Percentiles rank a stretch among this genome's conserved stretches.
Conservation (phyloP, 2,113 vertebrate genomes). For the Cheirogaleus medius region DNA sequence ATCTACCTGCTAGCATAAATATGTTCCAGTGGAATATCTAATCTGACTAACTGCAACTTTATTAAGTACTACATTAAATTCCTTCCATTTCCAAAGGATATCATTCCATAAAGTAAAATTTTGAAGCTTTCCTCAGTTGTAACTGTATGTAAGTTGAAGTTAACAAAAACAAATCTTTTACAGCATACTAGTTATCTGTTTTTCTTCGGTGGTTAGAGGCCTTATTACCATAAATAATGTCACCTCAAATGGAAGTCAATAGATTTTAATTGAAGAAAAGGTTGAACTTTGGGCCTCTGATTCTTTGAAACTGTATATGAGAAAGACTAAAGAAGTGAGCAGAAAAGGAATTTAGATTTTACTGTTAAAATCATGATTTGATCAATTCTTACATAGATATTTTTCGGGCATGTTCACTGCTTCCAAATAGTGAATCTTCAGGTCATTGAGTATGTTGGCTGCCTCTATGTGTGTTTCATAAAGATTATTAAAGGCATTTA, state of each 20-base stretch:
- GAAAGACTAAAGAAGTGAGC: not conserved
- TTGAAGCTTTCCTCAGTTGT: conserved; percentile 12
- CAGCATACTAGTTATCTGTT: not conserved
- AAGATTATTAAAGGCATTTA: not conserved
- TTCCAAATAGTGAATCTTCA: not conserved
- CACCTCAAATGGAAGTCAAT: conserved; percentile 21
- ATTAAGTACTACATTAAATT: conserved; percentile 36
- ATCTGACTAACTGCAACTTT: not conserved
- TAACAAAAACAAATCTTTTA: not conserved
- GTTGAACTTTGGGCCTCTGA: not conserved
- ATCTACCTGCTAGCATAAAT: not conserved
- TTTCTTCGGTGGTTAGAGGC: not conserved
- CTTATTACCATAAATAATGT: not conserved
- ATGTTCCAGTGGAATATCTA: not conserved
- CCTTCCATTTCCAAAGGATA: not conserved
- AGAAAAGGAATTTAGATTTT: conserved; percentile 13
- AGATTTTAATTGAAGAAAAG: conserved; percentile 7
- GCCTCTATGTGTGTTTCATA: not conserved
- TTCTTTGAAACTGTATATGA: not conserved
- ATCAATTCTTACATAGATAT: not conserved
- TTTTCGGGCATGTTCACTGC: not conserved
- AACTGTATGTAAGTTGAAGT: conserved; percentile 19
- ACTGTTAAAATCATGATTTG: not conserved
- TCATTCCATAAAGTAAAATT: not conserved
- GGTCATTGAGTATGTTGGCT: not conserved